phyloP scores from a whole-genome alignment of 1,140 invertebrate species.

The Lepidurus couesii region DNA sequence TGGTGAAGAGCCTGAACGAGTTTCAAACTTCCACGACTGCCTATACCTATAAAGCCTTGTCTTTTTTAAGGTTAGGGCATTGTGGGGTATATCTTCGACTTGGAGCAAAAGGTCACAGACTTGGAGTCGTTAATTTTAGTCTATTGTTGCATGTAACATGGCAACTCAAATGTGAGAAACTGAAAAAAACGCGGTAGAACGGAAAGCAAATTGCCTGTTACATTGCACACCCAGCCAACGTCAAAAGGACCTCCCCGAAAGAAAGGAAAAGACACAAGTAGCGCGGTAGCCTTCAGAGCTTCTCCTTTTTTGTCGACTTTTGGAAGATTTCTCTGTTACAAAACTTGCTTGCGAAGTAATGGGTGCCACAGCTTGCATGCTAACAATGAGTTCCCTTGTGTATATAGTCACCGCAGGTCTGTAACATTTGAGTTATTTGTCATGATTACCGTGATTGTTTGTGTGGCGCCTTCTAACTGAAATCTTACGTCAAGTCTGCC shows the following conservation, averaged over 20 bases:
- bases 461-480: not conserved
- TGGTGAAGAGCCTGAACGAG: too few species aligned
- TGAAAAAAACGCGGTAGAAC: not conserved
- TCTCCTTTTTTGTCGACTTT: not conserved
- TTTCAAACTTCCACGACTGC: too few species aligned
- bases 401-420: not conserved
- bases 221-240: not conserved
- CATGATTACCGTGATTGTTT: constrained; percentile 1
- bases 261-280: not conserved
- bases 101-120: not conserved
- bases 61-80: not conserved
- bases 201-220: constrained; percentile 10
- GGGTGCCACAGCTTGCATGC: constrained; percentile 11
- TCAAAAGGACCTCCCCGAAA: constrained; percentile 14
- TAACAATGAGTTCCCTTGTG: constrained; percentile 13
- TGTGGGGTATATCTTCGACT: not conserved
- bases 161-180: not conserved
- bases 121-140: constrained; percentile 10
- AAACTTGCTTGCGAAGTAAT: not conserved
- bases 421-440: constrained; percentile 7
- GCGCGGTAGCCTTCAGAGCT: not conserved
- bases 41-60: too few species aligned
- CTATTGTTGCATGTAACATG: constrained; percentile 3
- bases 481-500: not conserved
- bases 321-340: not conserved